Conservation (phyloP, 2,888 invertebrate species). For the Tipula lateralis region DNA sequence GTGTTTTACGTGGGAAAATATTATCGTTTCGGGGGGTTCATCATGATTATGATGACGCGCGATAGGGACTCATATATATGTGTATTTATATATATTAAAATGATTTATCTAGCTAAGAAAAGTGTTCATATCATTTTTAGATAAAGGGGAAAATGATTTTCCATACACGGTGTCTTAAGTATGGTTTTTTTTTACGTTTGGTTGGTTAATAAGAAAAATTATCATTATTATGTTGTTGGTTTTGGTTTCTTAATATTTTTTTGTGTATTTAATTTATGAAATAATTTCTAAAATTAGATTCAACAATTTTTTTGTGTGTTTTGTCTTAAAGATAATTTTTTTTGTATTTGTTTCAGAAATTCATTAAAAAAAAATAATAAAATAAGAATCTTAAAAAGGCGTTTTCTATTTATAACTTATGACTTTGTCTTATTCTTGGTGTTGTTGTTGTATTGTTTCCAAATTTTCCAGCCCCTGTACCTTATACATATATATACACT, state of each 20-base stretch:
- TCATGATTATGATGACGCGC: neutral
- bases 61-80: neutral
- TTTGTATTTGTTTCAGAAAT: neutral
- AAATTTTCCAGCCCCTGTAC: neutral
- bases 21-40: neutral
- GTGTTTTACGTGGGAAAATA: neutral
- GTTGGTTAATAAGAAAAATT: neutral
- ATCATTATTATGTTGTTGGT: too few relatives aligned
- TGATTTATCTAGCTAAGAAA: neutral
- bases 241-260: neutral
- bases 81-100: neutral
- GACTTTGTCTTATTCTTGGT: neutral
- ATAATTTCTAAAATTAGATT: conserved; percentile 12
- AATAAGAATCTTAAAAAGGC: conserved; percentile 1
- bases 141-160: neutral
- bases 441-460: neutral
- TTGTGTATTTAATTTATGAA: neutral
- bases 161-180: neutral
- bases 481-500: neutral
- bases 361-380: neutral
- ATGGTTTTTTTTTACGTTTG: neutral
- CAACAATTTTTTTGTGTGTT: neutral
- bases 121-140: neutral
- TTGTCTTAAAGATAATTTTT: neutral
- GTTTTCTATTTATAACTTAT: conserved; percentile 19